A percentile compares a stretch with the other conserved stretches of the same genome.
These are phyloP conservation scores for Platycnemis pennipes DNA, from an alignment of 2,888 invertebrate genomes.

Conservation along the genomic window DNA sequence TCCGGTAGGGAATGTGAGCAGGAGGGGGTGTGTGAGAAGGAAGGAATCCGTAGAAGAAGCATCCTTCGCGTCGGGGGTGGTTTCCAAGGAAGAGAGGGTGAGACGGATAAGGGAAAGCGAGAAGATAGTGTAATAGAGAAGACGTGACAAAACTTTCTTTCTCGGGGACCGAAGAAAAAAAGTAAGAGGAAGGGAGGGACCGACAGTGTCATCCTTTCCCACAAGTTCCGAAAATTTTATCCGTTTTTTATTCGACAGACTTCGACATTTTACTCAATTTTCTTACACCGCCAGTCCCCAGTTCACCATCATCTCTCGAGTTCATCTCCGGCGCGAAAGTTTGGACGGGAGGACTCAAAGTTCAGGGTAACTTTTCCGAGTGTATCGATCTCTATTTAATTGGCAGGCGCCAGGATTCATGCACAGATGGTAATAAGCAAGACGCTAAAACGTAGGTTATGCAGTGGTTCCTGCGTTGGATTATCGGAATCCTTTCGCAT, in stretches of 20 bases:
- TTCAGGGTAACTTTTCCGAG: too few relatives aligned
- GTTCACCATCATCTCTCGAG: background rate
- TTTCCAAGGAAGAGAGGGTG: too few relatives aligned
- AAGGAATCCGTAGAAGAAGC: background rate
- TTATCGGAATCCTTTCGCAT: too few relatives aligned
- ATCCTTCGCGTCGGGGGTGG: too few relatives aligned
- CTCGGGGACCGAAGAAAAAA: background rate
- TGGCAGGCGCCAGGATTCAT: too few relatives aligned
- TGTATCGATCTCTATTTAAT: too few relatives aligned
- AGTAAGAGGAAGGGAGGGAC: background rate
- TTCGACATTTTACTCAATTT: background rate
- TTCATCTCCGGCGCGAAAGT: too few relatives aligned
- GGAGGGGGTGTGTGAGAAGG: constrained; percentile 41
- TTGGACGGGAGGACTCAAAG: too few relatives aligned
- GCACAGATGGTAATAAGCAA: too few relatives aligned
- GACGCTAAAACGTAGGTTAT: too few relatives aligned
- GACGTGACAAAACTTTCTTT: background rate
- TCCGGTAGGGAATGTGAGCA: constrained; percentile 11
- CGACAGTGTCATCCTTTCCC: background rate
- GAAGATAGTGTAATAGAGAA: constrained; percentile 65
- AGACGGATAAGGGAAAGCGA: constrained; percentile 68
- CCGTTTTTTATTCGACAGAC: background rate
- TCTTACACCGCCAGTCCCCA: background rate
- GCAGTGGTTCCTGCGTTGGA: too few relatives aligned
- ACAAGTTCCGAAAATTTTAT: background rate